These are phyloP conservation scores for Eristalis tenax DNA, from an alignment of 2,888 invertebrate genomes.

Conservation along the genomic window DNA sequence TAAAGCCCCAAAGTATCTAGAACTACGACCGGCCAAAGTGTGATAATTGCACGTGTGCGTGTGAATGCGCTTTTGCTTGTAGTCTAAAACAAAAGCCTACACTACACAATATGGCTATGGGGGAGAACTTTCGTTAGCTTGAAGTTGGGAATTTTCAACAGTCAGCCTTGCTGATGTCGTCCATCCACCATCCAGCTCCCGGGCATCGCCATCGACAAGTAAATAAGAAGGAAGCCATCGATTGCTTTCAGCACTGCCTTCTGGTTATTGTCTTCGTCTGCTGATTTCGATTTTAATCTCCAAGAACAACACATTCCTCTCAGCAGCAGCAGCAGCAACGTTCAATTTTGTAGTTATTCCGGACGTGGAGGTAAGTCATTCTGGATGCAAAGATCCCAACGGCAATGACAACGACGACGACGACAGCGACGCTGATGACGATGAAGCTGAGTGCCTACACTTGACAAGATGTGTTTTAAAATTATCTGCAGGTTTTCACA, in stretches of 20 bases:
- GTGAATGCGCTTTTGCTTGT: constrained; percentile 17
- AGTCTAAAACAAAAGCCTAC: constrained; percentile 28
- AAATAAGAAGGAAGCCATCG: constrained; percentile 40
- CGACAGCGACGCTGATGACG: constrained; percentile 5
- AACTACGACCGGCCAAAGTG: constrained; percentile 33
- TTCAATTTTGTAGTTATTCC: not conserved
- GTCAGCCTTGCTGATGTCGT: not conserved
- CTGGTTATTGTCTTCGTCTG: constrained; percentile 61
- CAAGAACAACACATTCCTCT: constrained; percentile 37
- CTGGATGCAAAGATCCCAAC: not conserved
- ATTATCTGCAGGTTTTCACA: constrained; percentile 52
- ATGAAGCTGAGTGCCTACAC: constrained; percentile 16
- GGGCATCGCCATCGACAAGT: not conserved
- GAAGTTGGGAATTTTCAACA: not conserved
- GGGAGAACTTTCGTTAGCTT: not conserved
- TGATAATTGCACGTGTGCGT: constrained; percentile 4
- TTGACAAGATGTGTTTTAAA: constrained; percentile 59
- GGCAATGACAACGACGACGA: not conserved
- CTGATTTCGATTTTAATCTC: constrained; percentile 67
- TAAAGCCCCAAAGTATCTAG: constrained; percentile 52
- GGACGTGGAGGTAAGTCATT: not conserved
- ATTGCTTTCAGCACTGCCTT: constrained; percentile 53
- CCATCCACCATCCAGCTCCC: not conserved
- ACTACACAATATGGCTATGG: not conserved
- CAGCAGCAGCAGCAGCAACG: not conserved